Percentiles rank a stretch among this genome's conserved stretches.
Conservation (phyloP, 2,888 invertebrate species). For the Cephalotes varians region DNA sequence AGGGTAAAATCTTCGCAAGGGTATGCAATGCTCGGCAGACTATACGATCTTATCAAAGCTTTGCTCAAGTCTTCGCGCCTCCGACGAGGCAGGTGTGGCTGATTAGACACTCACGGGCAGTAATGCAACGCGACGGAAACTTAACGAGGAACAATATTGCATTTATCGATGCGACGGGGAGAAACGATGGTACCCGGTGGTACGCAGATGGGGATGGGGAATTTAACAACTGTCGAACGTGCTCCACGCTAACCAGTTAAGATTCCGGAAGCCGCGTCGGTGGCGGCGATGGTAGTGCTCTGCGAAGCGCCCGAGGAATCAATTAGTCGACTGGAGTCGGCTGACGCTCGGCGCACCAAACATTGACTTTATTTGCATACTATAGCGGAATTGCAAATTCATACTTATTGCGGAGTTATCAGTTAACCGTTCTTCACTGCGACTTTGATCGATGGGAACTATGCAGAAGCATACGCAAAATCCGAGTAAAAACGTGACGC, state of each 20-base stretch:
- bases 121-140: constrained; percentile 35
- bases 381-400: constrained; percentile 45
- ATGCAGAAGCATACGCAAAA: neutral
- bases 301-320: constrained; percentile 47
- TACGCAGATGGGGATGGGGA: neutral
- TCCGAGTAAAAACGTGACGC: neutral
- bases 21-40: neutral
- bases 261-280: constrained; percentile 28
- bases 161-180: constrained; percentile 24
- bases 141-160: constrained; percentile 45
- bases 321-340: constrained; percentile 51
- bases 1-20: neutral
- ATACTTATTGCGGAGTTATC: constrained; percentile 49
- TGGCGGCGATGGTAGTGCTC: neutral
- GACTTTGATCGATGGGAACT: neutral
- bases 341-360: constrained; percentile 41
- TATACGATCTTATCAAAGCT: constrained; percentile 31
- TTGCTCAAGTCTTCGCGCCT: constrained; percentile 7
- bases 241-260: constrained; percentile 30
- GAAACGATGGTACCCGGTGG: neutral
- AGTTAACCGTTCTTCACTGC: constrained; percentile 24
- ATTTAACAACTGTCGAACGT: constrained; percentile 53
- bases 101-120: constrained; percentile 43
- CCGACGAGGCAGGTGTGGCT: constrained; percentile 26
- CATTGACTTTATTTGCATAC: constrained; percentile 51